A percentile compares a stretch with the other conserved stretches of the same genome.
phyloP scores from a whole-genome alignment of 2,888 invertebrate genomes.

The Meiosimyza platycephala region DNA sequence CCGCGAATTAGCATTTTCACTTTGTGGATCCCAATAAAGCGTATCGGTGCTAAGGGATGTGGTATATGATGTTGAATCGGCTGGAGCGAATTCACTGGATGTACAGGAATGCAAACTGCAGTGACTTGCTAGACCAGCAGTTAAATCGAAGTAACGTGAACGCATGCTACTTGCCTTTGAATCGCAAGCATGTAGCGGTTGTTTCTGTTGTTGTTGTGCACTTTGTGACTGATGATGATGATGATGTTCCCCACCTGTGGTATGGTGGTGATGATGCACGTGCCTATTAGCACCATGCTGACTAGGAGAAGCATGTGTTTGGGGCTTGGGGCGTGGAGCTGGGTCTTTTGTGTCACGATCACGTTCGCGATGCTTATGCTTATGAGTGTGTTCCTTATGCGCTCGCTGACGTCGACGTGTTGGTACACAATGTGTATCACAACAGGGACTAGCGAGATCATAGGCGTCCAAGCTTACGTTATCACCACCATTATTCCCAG shows the following conservation, averaged over 20 bases:
- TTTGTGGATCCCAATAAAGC: constrained; percentile 81
- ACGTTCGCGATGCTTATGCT: constrained; percentile 71
- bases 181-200: constrained; percentile 67
- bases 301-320: constrained; percentile 56
- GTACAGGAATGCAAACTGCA: constrained; percentile 87
- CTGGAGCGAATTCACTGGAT: constrained; percentile 77
- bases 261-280: constrained; percentile 52
- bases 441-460: constrained; percentile 87
- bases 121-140: constrained; percentile 79
- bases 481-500: constrained; percentile 65
- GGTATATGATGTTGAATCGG: constrained; percentile 83
- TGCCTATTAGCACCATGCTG: constrained; percentile 45
- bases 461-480: constrained; percentile 87
- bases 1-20: constrained; percentile 58
- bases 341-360: constrained; percentile 56
- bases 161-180: constrained; percentile 62
- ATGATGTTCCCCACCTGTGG: constrained; percentile 52
- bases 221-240: constrained; percentile 53
- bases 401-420: constrained; percentile 70
- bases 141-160: constrained; percentile 75
- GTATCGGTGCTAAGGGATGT: constrained; percentile 89
- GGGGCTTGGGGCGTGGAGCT: constrained; percentile 60
- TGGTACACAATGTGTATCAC: constrained; percentile 87
- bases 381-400: constrained; percentile 73
- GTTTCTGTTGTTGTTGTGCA: constrained; percentile 62